Conservation (phyloP, 2,888 invertebrate species). For the Trichopria drosophilae region DNA sequence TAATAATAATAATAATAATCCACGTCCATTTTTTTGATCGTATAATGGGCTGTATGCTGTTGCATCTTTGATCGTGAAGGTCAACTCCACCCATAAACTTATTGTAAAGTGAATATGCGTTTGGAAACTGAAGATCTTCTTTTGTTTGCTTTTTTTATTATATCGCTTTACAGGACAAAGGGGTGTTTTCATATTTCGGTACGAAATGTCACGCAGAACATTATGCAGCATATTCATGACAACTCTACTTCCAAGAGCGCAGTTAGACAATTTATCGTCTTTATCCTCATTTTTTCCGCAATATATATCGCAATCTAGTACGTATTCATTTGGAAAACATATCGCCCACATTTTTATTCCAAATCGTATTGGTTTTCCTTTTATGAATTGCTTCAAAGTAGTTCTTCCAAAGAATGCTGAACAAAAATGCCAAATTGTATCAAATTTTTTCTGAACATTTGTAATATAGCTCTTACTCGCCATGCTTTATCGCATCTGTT, state of each 20-base stretch:
- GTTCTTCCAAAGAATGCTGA: background rate
- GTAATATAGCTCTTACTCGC: background rate
- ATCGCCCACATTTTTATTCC: conserved; percentile 4
- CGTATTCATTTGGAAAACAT: background rate
- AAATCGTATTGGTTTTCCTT: too few species aligned
- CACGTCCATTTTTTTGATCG: too few species aligned
- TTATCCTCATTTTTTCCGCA: conserved; percentile 1
- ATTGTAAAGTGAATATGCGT: too few species aligned
- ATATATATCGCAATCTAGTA: conserved; percentile 15
- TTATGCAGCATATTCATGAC: conserved; percentile 1
- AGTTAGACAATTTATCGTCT: too few species aligned
- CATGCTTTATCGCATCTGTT: background rate
- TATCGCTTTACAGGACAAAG: too few species aligned
- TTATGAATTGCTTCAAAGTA: background rate
- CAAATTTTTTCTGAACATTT: conserved; percentile 1
- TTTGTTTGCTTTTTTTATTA: too few species aligned
- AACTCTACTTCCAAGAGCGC: too few species aligned
- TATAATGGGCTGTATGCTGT: too few species aligned
- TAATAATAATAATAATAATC: too few species aligned
- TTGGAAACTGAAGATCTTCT: too few species aligned
- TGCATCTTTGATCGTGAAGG: too few species aligned
- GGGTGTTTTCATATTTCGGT: background rate
- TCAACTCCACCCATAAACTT: too few species aligned
- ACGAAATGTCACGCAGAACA: background rate
- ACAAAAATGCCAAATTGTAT: conserved; percentile 4